Evolutionary conservation across 1,140 invertebrate species (phyloP), one percentile per base, ranked within the genome.

Genomic region (Penaeus chinensis): DNA sequence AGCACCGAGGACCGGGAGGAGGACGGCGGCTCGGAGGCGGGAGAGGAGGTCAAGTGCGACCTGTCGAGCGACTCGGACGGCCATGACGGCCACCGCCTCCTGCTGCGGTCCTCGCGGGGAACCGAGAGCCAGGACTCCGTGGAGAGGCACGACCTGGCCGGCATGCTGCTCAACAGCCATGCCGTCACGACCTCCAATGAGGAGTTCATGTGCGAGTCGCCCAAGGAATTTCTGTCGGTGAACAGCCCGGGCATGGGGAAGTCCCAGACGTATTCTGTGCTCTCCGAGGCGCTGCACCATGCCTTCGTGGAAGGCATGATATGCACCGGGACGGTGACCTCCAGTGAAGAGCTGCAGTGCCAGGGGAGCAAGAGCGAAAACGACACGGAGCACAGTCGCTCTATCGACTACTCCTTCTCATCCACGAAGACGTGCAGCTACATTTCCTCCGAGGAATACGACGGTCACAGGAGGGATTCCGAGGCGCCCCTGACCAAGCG

Each of bases 281-380:
- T 87, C 2, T 87, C 86, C 24, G 86, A 87, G 60, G 86, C 86
- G n/a, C 69, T 87, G 11, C 86, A 87, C n/a, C 86, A 87, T 83
- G 86, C 86, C n/a, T 87, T 82, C 69, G 24, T 87, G 22, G 86
- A 87, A 37, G 80, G 86, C 22, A 86, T 87, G 86, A 74, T 87
- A 2, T 87, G 86, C 47, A 87, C 80, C 18, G 86, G 86, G 37
- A 74, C 86, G 2, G 82, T 22, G 80, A 87, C 32, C 66, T 87
- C 8, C 65, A 78, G 20, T 8, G 54, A 54, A 13, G 54, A 54
- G 16, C 54, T 54, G 54, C 54, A 54, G 54, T 82, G 76, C 42
- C 84, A 85, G 24, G 65, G 62, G 10, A 85, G 80, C 74, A 87
- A 83, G 47, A 87, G 80, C 18, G 86, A 87, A 27, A 87, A 78